Evolutionary conservation across 2,797 vertebrate genomes (phyloP).

Genomic region (Kryptopterus vitreolus): DNA sequence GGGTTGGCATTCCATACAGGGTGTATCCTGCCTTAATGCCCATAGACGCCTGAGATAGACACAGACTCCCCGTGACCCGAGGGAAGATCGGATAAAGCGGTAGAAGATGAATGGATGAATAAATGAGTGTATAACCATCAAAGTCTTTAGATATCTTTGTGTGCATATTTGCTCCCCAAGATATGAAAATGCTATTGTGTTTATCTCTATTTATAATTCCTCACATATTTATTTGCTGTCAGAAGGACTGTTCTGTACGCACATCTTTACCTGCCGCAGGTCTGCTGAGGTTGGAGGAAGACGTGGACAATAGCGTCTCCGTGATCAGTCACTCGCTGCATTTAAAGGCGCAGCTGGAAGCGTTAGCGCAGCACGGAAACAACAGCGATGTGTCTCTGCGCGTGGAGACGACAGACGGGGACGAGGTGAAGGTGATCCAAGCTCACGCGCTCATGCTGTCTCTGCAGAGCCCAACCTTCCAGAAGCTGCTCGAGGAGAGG

Average conservation of each 20-base stretch:
- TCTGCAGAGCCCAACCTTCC: conserved; percentile 85
- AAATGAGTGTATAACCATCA: no score
- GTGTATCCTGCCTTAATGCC: no score
- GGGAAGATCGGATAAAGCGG: no score
- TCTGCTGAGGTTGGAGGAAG: conserved; percentile 71
- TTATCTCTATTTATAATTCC: not conserved
- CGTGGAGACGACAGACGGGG: conserved; percentile 78
- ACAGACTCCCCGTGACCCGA: no score
- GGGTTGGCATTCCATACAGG: no score
- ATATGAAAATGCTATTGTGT: no score
- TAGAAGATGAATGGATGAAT: no score
- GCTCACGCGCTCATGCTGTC: conserved; percentile 85
- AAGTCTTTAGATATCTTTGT: no score
- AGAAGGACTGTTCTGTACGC: not conserved
- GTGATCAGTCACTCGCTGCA: conserved; percentile 85
- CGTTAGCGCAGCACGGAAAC: conserved; percentile 81
- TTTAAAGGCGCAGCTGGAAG: conserved; percentile 83
- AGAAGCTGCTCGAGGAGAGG: conserved; percentile 77
- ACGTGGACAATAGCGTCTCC: conserved; percentile 58
- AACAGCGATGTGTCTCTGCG: conserved; percentile 83
- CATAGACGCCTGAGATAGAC: no score
- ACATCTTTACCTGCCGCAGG: conserved; percentile 28
- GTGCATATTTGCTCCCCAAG: no score
- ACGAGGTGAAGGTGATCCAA: conserved; percentile 88
- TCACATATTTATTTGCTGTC: not conserved